Evolutionary conservation across 2,888 invertebrate genomes (phyloP), one percentile per base, ranked within the genome.

Genomic region (Pristionchus fissidentatus): DNA sequence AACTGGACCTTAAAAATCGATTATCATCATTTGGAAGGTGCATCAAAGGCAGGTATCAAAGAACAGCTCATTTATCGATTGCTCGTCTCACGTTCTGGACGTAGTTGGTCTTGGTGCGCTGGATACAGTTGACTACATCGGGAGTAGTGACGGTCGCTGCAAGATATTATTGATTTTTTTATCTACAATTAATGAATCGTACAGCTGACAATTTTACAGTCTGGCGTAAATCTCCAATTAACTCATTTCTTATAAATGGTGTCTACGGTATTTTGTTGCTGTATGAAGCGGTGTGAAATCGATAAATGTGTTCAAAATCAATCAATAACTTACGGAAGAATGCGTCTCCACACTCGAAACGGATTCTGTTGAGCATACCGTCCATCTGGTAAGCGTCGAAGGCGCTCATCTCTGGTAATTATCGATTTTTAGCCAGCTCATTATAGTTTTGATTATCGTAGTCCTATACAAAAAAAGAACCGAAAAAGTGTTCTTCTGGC

Each of bases 291-390:
- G n/a, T n/a, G n/a, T n/a, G n/a, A n/a, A n/a, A n/a, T n/a, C n/a
- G n/a, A n/a, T n/a, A n/a, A n/a, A n/a, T n/a, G n/a, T n/a, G n/a
- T n/a, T n/a, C n/a, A n/a, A n/a, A n/a, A n/a, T n/a, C n/a, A n/a
- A 13, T 0, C 13, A 19, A 10, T 15, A 57, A 49, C 70, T 73
- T 19, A 83, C 83, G 60, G 29, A 55, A 73, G 83, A 83, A 73
- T 0, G 70, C 83, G 29, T 66, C 83, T 83, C 83, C 83, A 41
- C 83, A 83, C 73, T 83, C 70, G 73, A 83, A 83, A n/a, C 55
- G 22, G 1, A 83, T n/a, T 26, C 70, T n/a, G 70, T 49, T 49
- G 38, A 83, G 70, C 35, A 73, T 73, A 4, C 83, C 83, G 49
- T 83, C 83, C 60, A 73, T 57, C 73, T 70, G 70, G 43, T 70